A percentile compares a stretch with the other conserved stretches of the same genome.
Evolutionary conservation across 2,797 vertebrate genomes (phyloP).

Genomic region (Gymnocypris eckloni): DNA sequence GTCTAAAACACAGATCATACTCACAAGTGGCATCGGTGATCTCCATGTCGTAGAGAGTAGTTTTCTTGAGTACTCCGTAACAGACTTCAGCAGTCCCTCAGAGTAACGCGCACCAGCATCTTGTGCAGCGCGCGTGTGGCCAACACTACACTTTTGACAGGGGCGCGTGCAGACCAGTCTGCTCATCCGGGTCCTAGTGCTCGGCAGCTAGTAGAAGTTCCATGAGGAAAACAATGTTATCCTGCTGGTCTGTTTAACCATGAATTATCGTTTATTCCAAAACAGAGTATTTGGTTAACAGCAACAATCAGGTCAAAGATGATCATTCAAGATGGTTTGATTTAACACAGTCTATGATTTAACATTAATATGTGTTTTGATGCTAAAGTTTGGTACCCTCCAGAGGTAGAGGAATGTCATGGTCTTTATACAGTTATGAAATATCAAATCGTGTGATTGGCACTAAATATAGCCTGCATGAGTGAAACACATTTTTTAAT

Average conservation of each 20-base stretch:
- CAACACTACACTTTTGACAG: slow-evolving; percentile 58
- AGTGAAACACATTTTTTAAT: background rate
- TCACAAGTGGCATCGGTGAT: slow-evolving; percentile 53
- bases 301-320: background rate
- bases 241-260: background rate
- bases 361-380: background rate
- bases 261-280: background rate
- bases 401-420: background rate
- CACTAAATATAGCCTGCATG: too few species aligned
- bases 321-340: background rate
- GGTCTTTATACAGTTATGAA: background rate
- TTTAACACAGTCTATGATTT: background rate
- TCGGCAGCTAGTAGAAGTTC: background rate
- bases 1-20: background rate
- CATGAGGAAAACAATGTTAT: background rate
- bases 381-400: slow-evolving; percentile 22
- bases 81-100: slow-evolving; percentile 6
- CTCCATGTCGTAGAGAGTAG: slow-evolving; percentile 42
- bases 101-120: slow-evolving; percentile 18
- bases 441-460: background rate
- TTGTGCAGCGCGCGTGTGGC: slow-evolving; percentile 29
- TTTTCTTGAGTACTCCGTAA: slow-evolving; percentile 24
- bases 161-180: slow-evolving; percentile 37
- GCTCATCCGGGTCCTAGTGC: slow-evolving; percentile 49
- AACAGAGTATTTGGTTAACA: background rate